These are phyloP conservation scores for Hippocampus guttulatus DNA, from an alignment of 2,113 vertebrate species.

Conservation along the genomic window DNA sequence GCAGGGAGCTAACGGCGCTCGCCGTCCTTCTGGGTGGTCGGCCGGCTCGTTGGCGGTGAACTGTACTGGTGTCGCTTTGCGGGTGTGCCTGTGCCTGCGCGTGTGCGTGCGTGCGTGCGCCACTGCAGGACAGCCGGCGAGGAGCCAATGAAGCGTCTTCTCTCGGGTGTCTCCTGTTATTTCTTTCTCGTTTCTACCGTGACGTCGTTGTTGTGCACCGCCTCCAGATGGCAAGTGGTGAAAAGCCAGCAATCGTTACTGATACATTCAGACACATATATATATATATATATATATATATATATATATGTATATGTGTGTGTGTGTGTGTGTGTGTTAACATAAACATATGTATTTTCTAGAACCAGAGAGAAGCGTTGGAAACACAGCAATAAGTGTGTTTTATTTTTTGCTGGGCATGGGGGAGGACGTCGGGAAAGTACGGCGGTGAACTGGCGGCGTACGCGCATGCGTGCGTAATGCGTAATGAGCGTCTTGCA, in stretches of 20 bases:
- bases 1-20: conserved; percentile 61
- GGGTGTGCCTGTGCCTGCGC: conserved; percentile 6
- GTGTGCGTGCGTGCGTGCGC: conserved; percentile 52
- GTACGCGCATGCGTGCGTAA: background rate
- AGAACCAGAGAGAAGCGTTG: conserved; percentile 67
- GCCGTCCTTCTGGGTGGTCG: conserved; percentile 37
- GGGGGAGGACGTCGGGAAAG: conserved; percentile 20
- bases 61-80: conserved; percentile 39
- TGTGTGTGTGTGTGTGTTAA: background rate
- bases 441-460: background rate
- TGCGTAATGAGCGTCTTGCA: background rate
- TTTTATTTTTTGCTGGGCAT: conserved; percentile 64
- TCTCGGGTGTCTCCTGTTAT: conserved; percentile 51
- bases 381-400: conserved; percentile 77
- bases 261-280: conserved; percentile 54
- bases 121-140: conserved; percentile 77
- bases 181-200: conserved; percentile 65
- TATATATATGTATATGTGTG: background rate
- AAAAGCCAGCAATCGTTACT: conserved; percentile 57
- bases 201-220: conserved; percentile 59
- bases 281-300: background rate
- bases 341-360: conserved; percentile 68
- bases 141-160: conserved; percentile 60
- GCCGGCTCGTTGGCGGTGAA: conserved; percentile 60
- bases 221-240: conserved; percentile 43